A percentile compares a stretch with the other conserved stretches of the same genome.
phyloP scores from a whole-genome alignment of 2,888 invertebrate genomes.

The Drosophila merina region DNA sequence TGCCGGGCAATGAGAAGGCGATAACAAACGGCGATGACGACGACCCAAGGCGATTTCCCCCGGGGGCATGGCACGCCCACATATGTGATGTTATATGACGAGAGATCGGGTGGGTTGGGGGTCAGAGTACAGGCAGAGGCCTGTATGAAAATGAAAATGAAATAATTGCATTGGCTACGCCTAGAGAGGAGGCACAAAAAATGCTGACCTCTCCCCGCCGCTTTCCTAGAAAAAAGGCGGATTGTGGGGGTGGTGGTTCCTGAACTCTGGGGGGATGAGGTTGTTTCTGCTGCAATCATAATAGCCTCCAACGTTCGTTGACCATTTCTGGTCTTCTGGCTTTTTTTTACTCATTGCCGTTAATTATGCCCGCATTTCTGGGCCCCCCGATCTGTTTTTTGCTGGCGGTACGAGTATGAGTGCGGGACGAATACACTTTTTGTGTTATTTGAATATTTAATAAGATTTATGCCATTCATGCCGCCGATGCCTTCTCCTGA shows the following conservation, averaged over 20 bases:
- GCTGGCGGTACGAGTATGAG: conserved; percentile 4
- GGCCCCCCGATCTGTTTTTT: conserved; percentile 5
- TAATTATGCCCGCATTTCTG: conserved; percentile 60
- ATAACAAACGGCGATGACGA: conserved; percentile 40
- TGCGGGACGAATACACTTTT: conserved; percentile 22
- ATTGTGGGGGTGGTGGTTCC: neutral
- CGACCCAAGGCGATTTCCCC: conserved; percentile 59
- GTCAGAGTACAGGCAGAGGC: too few relatives aligned
- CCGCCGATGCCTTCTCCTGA: conserved; percentile 35
- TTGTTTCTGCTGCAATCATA: conserved; percentile 50
- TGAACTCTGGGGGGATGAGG: neutral
- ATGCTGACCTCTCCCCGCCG: neutral
- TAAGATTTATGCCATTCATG: conserved; percentile 52
- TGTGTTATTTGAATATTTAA: conserved; percentile 60
- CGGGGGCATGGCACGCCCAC: conserved; percentile 51
- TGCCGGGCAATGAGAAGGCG: conserved; percentile 50
- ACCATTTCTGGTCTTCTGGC: conserved; percentile 22
- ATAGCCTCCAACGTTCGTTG: conserved; percentile 44
- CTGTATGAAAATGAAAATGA: conserved; percentile 53
- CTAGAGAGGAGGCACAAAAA: conserved; percentile 40
- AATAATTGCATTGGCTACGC: conserved; percentile 76
- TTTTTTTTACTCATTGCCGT: conserved; percentile 42
- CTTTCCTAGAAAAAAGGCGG: neutral
- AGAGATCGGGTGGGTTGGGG: conserved; percentile 2
- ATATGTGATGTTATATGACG: conserved; percentile 13